Evolutionary conservation across 2,888 invertebrate species (phyloP).

Genomic region (Euclidia mi): DNA sequence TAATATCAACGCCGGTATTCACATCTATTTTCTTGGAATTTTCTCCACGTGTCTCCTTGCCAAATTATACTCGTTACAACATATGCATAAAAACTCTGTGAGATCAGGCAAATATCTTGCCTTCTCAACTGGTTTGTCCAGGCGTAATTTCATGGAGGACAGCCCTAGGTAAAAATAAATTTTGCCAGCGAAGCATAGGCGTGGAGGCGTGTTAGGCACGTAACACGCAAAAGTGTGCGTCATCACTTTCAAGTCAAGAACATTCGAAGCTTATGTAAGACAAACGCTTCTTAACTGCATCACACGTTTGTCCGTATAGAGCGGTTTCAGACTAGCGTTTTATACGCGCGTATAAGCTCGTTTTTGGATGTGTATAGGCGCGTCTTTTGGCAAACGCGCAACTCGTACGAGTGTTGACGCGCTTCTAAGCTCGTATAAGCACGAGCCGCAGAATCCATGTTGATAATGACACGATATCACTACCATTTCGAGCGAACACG

Average conservation of each 20-base stretch:
- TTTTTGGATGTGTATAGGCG: too few relatives aligned
- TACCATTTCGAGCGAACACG: too few relatives aligned
- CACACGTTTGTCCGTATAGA: slow-evolving; percentile 28
- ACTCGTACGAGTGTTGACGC: too few relatives aligned
- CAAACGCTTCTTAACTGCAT: slow-evolving; percentile 38
- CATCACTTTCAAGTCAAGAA: slow-evolving; percentile 49
- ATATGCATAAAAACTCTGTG: slow-evolving; percentile 20
- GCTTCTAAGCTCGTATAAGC: too few relatives aligned
- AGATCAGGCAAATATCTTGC: slow-evolving; percentile 27
- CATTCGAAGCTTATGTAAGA: slow-evolving; percentile 32
- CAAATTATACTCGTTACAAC: slow-evolving; percentile 29
- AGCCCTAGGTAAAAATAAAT: slow-evolving; percentile 59
- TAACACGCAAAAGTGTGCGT: slow-evolving; percentile 49
- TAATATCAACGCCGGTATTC: slow-evolving; percentile 31
- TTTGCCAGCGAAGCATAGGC: slow-evolving; percentile 37
- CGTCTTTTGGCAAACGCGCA: too few relatives aligned
- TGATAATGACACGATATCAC: too few relatives aligned
- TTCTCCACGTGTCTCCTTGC: slow-evolving; percentile 17
- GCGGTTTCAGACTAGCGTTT: too few relatives aligned
- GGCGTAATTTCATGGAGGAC: slow-evolving; percentile 59
- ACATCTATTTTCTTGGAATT: slow-evolving; percentile 27
- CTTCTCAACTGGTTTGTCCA: slow-evolving; percentile 42
- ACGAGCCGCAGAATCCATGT: too few relatives aligned
- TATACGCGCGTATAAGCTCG: too few relatives aligned
- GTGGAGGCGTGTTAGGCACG: slow-evolving; percentile 32